Percentiles rank a stretch among this genome's conserved stretches.
Evolutionary conservation across 2,797 vertebrate genomes (phyloP).

Genomic region (Loriculus beryllinus): DNA sequence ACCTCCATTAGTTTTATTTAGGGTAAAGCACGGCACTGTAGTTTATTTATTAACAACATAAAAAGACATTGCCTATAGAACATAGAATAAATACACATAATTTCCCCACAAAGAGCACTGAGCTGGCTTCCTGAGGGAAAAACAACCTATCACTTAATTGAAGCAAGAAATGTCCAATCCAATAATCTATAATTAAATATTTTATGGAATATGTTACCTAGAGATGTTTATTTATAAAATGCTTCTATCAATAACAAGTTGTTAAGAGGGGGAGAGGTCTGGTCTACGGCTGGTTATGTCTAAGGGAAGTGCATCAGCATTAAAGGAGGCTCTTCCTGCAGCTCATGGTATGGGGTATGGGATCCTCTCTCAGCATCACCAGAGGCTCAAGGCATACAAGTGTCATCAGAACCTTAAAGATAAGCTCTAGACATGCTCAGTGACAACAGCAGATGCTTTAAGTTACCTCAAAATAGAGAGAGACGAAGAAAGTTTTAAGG

Average conservation of each 20-base stretch:
- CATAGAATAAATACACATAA: slow-evolving; percentile 57
- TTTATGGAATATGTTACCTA: slow-evolving; percentile 62
- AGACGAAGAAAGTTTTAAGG: rapidly evolving
- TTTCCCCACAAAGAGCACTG: slow-evolving; percentile 46
- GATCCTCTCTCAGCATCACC: neutral
- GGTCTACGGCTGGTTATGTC: neutral
- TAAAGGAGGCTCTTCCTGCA: neutral
- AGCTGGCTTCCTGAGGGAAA: slow-evolving; percentile 42
- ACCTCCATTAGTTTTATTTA: slow-evolving; percentile 45
- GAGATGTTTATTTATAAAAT: slow-evolving; percentile 67
- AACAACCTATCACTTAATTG: slow-evolving; percentile 53
- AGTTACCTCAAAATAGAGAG: neutral
- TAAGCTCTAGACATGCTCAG: neutral
- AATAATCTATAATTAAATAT: slow-evolving; percentile 70
- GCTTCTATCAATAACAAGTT: slow-evolving; percentile 52
- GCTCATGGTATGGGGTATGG: rapidly evolving
- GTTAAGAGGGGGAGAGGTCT: neutral
- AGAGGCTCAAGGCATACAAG: neutral
- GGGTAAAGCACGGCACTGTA: slow-evolving; percentile 10
- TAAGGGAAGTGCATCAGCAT: neutral
- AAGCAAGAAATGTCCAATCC: slow-evolving; percentile 67
- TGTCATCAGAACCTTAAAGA: neutral
- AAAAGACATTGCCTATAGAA: slow-evolving; percentile 46
- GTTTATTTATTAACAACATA: slow-evolving; percentile 67
- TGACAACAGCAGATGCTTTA: neutral